Base-by-base conservation (phyloP, 2,888 invertebrate genomes). In the Himalopsyche anomala region DNA sequence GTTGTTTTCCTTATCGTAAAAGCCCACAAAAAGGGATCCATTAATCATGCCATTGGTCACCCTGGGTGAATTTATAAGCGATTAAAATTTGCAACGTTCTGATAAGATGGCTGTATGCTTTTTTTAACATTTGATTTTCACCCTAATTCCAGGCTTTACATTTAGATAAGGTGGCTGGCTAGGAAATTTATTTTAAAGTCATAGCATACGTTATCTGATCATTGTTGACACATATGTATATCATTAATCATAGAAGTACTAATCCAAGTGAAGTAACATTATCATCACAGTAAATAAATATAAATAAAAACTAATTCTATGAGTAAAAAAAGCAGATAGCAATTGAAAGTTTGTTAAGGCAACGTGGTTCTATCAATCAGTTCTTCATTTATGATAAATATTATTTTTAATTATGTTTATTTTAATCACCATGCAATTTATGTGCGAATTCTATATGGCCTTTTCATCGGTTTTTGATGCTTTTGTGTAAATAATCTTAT, bases 31-130 rank as follows among this genome's bases (percentile, higher is more conserved):
- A 74, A 38, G 12, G 36, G 36, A 74, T 6, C 28, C 74, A 74
- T 74, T 74, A 74, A 74, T 74, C 74, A 74, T 74, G 19, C 4
- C 74, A 36, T 74, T 74, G 74, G 74, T 74, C 74, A 74, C 74
- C 74, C 74, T 74, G 28, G 11, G 12, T 74, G 74, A 74, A 74
- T 74, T 74, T 36, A 74, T 74, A 38, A 74, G 36, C 74, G 74
- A 74, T 74, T 74, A 74, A 74, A 74, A 74, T 28, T 74, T 74
- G 36, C 36, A 36, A 19, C 38, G 28, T 15, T 0, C 38, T 36
- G 74, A 74, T 74, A 74, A 74, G 74, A 36, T 15, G 15, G 12
- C 36, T 28, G 38, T 74, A 38, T 69, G 28, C 36, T 74, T 38
- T 62, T 38, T 74, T 74, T 28, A n/a, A 74, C 74, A 15, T 36